phyloP scores from a whole-genome alignment of 2,797 vertebrate genomes.

The Picus viridis region DNA sequence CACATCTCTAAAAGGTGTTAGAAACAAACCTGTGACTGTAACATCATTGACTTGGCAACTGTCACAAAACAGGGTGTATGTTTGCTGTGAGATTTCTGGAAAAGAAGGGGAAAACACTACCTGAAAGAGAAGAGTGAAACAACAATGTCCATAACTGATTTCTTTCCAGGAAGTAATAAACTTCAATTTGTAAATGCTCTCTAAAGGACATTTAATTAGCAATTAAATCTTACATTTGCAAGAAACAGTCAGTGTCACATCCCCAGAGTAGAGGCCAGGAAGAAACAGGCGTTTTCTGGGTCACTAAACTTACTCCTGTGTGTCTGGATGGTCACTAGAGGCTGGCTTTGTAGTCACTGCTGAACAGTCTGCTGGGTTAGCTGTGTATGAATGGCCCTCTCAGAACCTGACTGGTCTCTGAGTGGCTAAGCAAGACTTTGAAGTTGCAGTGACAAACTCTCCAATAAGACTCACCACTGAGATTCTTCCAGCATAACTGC shows the following conservation, averaged over 20 bases:
- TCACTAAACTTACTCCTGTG: background rate
- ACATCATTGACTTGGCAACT: conserved; percentile 89
- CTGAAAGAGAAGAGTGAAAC: conserved; percentile 74
- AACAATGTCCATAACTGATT: background rate
- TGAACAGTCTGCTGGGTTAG: background rate
- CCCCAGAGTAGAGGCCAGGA: background rate
- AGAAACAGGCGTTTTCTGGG: background rate
- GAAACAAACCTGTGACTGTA: conserved; percentile 84
- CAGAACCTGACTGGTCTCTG: background rate
- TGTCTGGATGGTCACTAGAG: background rate
- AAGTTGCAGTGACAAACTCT: background rate
- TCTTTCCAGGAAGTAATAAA: background rate
- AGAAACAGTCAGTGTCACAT: background rate
- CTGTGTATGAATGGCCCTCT: background rate
- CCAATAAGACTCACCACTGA: background rate
- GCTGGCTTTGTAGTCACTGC: background rate
- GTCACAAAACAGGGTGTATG: conserved; percentile 87
- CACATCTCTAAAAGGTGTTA: background rate
- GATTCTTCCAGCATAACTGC: background rate
- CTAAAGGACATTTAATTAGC: background rate
- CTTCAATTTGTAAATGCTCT: background rate
- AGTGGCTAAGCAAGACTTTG: background rate
- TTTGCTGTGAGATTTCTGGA: conserved; percentile 75
- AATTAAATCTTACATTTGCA: background rate
- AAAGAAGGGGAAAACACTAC: conserved; percentile 87